Conservation (phyloP, 2,888 invertebrate species). For the Idaea biselata region DNA sequence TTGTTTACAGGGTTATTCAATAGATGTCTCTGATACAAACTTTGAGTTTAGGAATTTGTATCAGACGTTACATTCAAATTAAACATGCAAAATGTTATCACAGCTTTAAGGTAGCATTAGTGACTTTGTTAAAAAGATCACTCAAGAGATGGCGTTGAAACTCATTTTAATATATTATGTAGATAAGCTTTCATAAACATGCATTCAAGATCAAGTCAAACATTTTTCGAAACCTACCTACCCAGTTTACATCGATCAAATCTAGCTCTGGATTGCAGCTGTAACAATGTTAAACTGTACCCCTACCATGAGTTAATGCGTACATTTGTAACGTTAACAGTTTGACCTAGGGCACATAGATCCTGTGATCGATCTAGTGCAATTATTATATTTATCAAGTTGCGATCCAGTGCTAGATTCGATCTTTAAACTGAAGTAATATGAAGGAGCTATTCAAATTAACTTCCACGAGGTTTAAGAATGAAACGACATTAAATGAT, state of each 20-base stretch:
- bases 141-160: neutral
- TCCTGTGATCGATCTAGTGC: too few species aligned
- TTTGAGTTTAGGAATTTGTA: neutral
- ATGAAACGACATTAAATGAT: constrained; percentile 59
- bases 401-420: too few species aligned
- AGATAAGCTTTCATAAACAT: neutral
- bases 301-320: too few species aligned
- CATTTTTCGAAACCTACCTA: too few species aligned
- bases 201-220: neutral
- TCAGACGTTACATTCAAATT: neutral
- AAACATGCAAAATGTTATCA: constrained; percentile 41
- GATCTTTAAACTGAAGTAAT: too few species aligned
- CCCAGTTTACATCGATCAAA: too few species aligned
- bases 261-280: too few species aligned
- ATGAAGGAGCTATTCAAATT: neutral
- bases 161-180: neutral
- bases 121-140: neutral
- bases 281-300: too few species aligned
- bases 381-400: too few species aligned
- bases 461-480: constrained; percentile 19
- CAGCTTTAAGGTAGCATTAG: neutral
- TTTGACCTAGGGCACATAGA: too few species aligned
- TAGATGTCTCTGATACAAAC: constrained; percentile 47
- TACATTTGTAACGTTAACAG: too few species aligned
- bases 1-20: constrained; percentile 42